Evolutionary conservation across 2,797 vertebrate genomes (phyloP).

Genomic region (Yasuhikotakia modesta): DNA sequence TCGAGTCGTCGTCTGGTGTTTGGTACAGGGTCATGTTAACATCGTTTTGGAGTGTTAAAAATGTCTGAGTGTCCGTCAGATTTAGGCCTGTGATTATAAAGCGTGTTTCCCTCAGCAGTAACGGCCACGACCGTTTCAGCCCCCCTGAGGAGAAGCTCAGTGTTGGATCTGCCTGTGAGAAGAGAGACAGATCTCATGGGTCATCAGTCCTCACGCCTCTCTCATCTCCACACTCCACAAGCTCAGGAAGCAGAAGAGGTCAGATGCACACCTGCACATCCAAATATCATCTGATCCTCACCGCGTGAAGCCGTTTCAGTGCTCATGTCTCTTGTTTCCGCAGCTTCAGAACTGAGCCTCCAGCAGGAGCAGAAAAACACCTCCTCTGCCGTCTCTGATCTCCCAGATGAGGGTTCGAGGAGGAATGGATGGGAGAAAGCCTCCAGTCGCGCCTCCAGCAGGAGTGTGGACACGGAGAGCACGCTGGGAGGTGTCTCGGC

Average conservation of each 20-base stretch:
- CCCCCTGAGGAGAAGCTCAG: constrained; percentile 79
- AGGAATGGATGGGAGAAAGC: constrained; percentile 71
- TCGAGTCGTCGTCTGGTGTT: too few relatives aligned
- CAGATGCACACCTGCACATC: constrained; percentile 30
- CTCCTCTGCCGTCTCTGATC: constrained; percentile 74
- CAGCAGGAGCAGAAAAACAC: constrained; percentile 78
- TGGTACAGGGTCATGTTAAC: too few relatives aligned
- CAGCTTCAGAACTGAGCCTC: constrained; percentile 74
- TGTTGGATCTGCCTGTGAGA: constrained; percentile 73
- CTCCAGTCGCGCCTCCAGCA: constrained; percentile 69
- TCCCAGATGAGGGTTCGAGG: constrained; percentile 73
- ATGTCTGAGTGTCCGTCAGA: not conserved
- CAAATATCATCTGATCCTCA: constrained; percentile 7
- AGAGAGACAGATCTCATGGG: constrained; percentile 72
- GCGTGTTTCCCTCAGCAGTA: constrained; percentile 16
- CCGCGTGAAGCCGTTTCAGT: not conserved
- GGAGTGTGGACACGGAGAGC: constrained; percentile 74
- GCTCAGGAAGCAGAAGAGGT: constrained; percentile 81
- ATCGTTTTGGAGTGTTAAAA: too few relatives aligned
- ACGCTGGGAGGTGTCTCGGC: constrained; percentile 77
- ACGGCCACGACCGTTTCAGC: constrained; percentile 68
- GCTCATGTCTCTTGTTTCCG: constrained; percentile 11
- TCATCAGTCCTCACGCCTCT: constrained; percentile 76
- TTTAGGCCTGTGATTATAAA: not conserved
- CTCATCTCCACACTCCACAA: constrained; percentile 81